phyloP scores from a whole-genome alignment of 2,797 vertebrate genomes.

The Phalloptychus januarius region DNA sequence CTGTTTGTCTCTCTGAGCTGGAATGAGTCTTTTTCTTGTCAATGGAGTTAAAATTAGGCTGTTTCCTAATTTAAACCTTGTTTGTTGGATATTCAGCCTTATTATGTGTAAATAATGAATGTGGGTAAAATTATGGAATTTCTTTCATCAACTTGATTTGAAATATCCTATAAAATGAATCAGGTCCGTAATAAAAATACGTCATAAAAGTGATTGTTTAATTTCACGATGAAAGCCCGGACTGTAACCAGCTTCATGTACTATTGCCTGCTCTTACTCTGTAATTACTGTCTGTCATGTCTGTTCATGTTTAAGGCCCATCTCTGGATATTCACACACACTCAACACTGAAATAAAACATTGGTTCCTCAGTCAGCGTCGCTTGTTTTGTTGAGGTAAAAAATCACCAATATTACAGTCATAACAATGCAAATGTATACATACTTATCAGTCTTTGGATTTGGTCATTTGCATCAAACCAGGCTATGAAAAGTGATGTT shows the following conservation, averaged over 20 bases:
- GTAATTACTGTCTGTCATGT: slow-evolving; percentile 52
- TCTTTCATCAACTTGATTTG: slow-evolving; percentile 32
- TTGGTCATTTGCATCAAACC: not conserved
- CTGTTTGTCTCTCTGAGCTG: not conserved
- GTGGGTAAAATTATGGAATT: slow-evolving; percentile 40
- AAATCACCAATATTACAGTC: not conserved
- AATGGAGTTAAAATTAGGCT: slow-evolving; percentile 18
- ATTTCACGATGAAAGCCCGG: not conserved
- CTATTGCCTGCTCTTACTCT: slow-evolving; percentile 37
- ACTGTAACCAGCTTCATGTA: not conserved
- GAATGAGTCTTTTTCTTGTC: not conserved
- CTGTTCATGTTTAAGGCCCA: slow-evolving; percentile 46
- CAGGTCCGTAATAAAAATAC: not conserved
- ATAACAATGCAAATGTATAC: not conserved
- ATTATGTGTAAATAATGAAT: slow-evolving; percentile 47
- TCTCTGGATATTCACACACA: slow-evolving; percentile 47
- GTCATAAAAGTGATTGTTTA: not conserved
- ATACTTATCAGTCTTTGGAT: not conserved
- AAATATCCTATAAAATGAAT: not conserved
- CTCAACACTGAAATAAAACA: slow-evolving; percentile 65
- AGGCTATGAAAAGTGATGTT: not conserved
- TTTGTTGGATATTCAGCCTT: slow-evolving; percentile 52
- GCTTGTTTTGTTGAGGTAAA: not conserved
- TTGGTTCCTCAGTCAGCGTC: slow-evolving; percentile 41
- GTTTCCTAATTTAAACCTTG: slow-evolving; percentile 18